Evolutionary conservation across 2,888 invertebrate species (phyloP).

Genomic region (Drosophila gaucha): DNA sequence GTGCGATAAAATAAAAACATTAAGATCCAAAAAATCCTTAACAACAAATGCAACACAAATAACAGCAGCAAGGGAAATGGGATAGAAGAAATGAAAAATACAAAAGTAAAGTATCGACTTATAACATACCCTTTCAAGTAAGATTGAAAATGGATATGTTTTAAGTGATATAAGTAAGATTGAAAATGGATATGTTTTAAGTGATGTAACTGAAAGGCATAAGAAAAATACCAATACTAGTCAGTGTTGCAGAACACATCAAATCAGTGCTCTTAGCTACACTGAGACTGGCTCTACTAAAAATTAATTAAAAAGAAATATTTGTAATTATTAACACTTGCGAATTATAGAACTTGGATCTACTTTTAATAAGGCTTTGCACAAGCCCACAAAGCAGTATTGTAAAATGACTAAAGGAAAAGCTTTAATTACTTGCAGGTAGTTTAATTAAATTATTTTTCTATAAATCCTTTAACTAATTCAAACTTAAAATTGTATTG

Average conservation of each 20-base stretch:
- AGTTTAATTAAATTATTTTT: no score
- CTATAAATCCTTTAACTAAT: no score
- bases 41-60: conserved; percentile 28
- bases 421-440: no score
- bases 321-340: not conserved
- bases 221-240: no score
- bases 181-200: not conserved
- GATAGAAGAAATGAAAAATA: not conserved
- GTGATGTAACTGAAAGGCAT: not conserved
- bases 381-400: not conserved
- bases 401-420: no score
- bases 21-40: conserved; percentile 2
- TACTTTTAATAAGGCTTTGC: not conserved
- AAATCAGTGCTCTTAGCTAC: not conserved
- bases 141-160: not conserved
- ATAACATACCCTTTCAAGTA: not conserved
- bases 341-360: no score
- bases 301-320: no score
- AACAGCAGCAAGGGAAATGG: conserved; percentile 29
- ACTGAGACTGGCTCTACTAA: no score
- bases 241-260: not conserved
- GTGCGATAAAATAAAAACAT: conserved; percentile 64
- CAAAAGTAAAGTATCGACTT: not conserved
- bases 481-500: no score
- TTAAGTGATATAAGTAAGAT: not conserved